These are phyloP conservation scores for Dromiciops gliroides DNA, from an alignment of 2,113 vertebrate genomes.

Conservation along the genomic window DNA sequence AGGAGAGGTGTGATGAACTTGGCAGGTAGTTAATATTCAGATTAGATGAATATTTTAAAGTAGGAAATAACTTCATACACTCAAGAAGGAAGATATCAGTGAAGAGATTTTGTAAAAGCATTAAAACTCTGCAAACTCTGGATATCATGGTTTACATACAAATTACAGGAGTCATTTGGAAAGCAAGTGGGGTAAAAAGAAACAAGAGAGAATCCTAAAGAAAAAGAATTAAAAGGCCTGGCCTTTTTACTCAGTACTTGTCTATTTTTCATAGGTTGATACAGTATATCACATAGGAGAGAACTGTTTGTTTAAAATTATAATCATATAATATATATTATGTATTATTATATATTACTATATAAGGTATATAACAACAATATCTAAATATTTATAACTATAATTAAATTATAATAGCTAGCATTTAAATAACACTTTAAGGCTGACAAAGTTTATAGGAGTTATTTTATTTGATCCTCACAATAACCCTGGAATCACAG, in stretches of 20 bases:
- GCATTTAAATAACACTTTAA: background rate
- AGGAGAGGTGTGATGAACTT: conserved; percentile 84
- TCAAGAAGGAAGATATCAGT: conserved; percentile 73
- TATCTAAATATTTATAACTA: no score
- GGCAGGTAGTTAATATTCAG: conserved; percentile 86
- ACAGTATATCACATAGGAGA: background rate
- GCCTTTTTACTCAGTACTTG: background rate
- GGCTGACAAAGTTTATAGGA: background rate
- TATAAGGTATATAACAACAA: no score
- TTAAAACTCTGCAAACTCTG: conserved; percentile 79
- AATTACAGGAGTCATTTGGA: conserved; percentile 78
- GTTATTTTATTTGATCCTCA: background rate
- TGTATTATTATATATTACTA: no score
- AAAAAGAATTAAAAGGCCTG: background rate
- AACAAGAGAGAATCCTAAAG: conserved; percentile 30
- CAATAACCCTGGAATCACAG: background rate
- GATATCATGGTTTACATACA: conserved; percentile 79
- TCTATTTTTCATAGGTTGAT: conserved; percentile 18
- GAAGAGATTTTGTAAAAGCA: conserved; percentile 75
- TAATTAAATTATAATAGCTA: background rate
- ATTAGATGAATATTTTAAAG: conserved; percentile 81
- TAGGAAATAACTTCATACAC: conserved; percentile 76
- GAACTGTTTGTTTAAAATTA: background rate
- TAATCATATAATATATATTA: no score
- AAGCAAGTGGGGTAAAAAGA: conserved; percentile 52